These are phyloP conservation scores for Streptopelia turtur DNA, from an alignment of 2,797 vertebrate genomes.

Conservation along the genomic window DNA sequence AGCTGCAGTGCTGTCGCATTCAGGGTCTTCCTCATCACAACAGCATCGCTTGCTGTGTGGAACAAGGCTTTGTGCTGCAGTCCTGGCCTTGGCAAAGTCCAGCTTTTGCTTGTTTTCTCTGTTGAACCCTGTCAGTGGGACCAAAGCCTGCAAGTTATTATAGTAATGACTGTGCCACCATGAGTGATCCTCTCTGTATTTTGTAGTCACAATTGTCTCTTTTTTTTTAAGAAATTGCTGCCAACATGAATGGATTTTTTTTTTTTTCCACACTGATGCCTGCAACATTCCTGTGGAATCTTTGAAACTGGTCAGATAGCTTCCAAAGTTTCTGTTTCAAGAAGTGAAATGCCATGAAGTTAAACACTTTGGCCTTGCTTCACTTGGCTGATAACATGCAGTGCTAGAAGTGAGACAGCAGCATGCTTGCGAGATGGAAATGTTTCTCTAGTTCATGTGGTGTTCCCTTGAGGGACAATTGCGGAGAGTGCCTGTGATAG, in stretches of 20 bases:
- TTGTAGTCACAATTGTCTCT: background rate
- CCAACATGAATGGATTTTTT: background rate
- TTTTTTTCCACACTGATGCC: background rate
- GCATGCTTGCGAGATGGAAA: background rate
- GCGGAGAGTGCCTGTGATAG: accelerated
- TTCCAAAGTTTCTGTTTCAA: background rate
- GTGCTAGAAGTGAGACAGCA: background rate
- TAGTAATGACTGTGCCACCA: background rate
- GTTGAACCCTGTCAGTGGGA: background rate
- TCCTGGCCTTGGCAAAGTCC: background rate
- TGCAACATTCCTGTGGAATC: background rate
- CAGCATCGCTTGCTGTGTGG: accelerated
- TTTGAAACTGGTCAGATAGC: background rate
- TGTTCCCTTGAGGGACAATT: background rate
- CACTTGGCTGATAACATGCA: background rate
- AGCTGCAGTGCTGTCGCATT: background rate
- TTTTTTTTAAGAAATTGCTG: background rate
- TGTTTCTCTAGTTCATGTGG: background rate
- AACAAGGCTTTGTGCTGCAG: background rate
- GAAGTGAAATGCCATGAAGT: background rate
- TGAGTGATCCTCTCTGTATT: background rate
- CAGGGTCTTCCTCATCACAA: background rate
- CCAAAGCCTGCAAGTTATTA: background rate
- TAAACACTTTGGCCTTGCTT: background rate
- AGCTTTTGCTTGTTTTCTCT: background rate